Evolutionary conservation across 2,888 invertebrate species (phyloP), one percentile per base, ranked within the genome.

Genomic region (Barypeithes pellucidus): DNA sequence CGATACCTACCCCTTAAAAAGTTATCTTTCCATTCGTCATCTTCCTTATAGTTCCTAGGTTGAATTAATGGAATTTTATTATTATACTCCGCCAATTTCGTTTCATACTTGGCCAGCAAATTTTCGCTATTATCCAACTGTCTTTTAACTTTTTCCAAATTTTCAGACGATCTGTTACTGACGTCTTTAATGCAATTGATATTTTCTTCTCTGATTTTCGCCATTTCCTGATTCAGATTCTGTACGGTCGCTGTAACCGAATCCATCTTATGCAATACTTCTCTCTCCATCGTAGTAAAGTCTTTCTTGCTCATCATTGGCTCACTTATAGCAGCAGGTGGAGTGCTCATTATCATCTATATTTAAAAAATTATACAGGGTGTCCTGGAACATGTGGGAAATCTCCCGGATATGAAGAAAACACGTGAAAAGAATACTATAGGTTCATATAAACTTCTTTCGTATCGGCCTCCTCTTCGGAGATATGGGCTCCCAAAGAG

Each of bases 101-200:
- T 83, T 78, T 90, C 90, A 78, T 89, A 90, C 78, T 88, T 90
- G 75, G 86, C 88, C 39, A 91, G 83, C 2, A 90, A 82, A 73
- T 88, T 87, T 82, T 90, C 90, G 0, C 89, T 89, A 9, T 88
- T 81, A 60, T 84, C 84, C 47, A 89, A 80, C 75, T 88, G 86
- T 11, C 81, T 83, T 73, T 86, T 85, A 24, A 89, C 82, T 18
- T 85, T 84, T 36, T 85, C 86, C 60, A 89, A 81, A 72, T 85
- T 86, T 41, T 85, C 84, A n/a, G 86, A 78, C 0, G 89, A 83
- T 77, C 87, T 86, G 54, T 84, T 83, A 77, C 87, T 87, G 9
- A 88, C 85, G 50, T 87, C 86, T 12, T 85, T 81, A 41, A 87
- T 85, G 68, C 85, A 85, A 66, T 85, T 85, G 22, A 84, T 78